phyloP scores from a whole-genome alignment of 2,797 vertebrate species.

The Pempheris klunzingeri region DNA sequence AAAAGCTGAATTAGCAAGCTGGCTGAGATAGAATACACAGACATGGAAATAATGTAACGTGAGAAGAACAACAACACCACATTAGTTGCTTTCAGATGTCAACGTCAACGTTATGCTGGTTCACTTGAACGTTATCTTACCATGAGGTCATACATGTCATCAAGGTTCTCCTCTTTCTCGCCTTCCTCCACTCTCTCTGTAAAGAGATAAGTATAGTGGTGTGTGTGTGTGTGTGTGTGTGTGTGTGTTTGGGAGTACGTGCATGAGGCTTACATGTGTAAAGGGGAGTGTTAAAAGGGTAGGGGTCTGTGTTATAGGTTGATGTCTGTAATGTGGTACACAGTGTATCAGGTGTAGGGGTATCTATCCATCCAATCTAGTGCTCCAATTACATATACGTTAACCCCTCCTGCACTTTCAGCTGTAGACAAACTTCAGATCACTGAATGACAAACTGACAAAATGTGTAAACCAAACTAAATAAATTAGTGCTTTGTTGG shows the following conservation, averaged over 20 bases:
- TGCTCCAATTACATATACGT: conserved; percentile 35
- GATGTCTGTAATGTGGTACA: conserved; percentile 16
- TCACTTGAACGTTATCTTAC: conserved; percentile 77
- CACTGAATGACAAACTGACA: not conserved
- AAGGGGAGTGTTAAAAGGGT: conserved; percentile 3
- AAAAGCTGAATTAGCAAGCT: not conserved
- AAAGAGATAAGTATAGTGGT: conserved; percentile 40
- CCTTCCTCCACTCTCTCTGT: conserved; percentile 80
- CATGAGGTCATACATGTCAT: conserved; percentile 87
- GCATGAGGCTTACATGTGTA: conserved; percentile 17
- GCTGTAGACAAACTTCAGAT: not conserved
- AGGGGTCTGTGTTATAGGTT: conserved; percentile 31
- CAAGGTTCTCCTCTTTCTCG: conserved; percentile 76
- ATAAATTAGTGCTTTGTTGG: not conserved
- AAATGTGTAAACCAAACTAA: no score
- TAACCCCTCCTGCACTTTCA: not conserved
- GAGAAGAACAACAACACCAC: not conserved
- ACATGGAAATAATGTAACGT: not conserved
- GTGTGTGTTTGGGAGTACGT: conserved; percentile 2
- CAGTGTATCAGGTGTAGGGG: conserved; percentile 22
- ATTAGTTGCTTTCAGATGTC: not conserved
- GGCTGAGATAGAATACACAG: not conserved
- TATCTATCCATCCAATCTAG: conserved; percentile 15
- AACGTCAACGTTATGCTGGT: conserved; percentile 14
- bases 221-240: conserved; percentile 1